phyloP scores from a whole-genome alignment of 2,888 invertebrate genomes.

The Volucella inanis region DNA sequence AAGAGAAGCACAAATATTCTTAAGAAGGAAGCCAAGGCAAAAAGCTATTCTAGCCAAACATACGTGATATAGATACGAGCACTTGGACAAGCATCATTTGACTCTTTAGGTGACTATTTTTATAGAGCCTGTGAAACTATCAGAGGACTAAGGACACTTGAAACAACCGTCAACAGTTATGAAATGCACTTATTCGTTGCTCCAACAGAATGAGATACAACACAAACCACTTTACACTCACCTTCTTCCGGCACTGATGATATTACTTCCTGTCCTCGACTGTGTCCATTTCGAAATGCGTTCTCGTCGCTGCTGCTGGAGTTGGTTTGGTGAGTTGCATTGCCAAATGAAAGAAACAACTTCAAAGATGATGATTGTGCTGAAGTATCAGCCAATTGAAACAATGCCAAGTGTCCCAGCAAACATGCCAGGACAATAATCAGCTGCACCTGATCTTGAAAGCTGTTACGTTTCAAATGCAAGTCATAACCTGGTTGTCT shows the following conservation, averaged over 20 bases:
- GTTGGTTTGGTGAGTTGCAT: neutral
- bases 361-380: constrained; percentile 28
- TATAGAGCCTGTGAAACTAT: constrained; percentile 25
- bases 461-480: neutral
- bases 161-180: no score
- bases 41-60: constrained; percentile 27
- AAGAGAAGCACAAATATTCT: constrained; percentile 44
- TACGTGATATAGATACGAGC: constrained; percentile 4
- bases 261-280: constrained; percentile 66
- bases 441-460: constrained; percentile 47
- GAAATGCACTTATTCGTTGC: constrained; percentile 7
- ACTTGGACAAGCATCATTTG: constrained; percentile 55
- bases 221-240: constrained; percentile 47
- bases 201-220: constrained; percentile 25
- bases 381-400: constrained; percentile 66
- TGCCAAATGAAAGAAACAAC: constrained; percentile 46
- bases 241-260: constrained; percentile 60
- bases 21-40: constrained; percentile 64
- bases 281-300: constrained; percentile 15
- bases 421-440: constrained; percentile 34
- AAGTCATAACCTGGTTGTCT: constrained; percentile 15
- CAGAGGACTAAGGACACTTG: constrained; percentile 4
- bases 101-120: constrained; percentile 62
- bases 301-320: neutral
- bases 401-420: constrained; percentile 58